Percentiles rank a stretch among this genome's conserved stretches.
phyloP scores from a whole-genome alignment of 2,888 invertebrate species.

The Argyresthia goedartella region DNA sequence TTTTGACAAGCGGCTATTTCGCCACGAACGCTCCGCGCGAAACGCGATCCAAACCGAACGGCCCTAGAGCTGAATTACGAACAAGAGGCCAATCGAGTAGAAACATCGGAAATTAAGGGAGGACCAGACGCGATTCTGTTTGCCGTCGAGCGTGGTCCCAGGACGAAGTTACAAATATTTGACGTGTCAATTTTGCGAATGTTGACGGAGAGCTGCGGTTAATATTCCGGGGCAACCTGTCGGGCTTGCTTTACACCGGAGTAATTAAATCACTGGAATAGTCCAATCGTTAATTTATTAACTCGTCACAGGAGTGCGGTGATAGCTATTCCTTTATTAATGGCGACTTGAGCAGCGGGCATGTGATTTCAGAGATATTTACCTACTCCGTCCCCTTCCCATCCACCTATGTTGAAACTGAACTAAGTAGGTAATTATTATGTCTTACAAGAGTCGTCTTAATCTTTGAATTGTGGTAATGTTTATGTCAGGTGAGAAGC shows the following conservation, averaged over 20 bases:
- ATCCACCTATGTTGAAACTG: neutral
- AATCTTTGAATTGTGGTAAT: no score
- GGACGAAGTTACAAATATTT: constrained; percentile 72
- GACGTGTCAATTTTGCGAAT: constrained; percentile 72
- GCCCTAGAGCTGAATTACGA: constrained; percentile 30
- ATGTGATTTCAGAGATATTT: neutral
- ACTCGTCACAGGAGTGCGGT: constrained; percentile 16
- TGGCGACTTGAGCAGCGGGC: neutral
- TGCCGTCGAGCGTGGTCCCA: constrained; percentile 69
- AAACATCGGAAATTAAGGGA: constrained; percentile 70
- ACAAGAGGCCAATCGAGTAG: constrained; percentile 28
- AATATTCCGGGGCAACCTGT: constrained; percentile 63
- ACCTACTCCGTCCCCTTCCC: neutral
- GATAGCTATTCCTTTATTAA: neutral
- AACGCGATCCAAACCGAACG: constrained; percentile 31
- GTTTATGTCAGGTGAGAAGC: no score
- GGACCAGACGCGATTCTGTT: constrained; percentile 69
- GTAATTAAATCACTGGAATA: constrained; percentile 67
- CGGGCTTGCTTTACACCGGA: constrained; percentile 43
- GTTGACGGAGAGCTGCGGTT: constrained; percentile 69
- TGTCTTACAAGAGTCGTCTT: no score
- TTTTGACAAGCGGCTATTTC: constrained; percentile 66
- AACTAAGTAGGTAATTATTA: neutral
- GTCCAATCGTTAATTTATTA: constrained; percentile 59
- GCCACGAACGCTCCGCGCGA: constrained; percentile 19